phyloP scores from a whole-genome alignment of 1,140 invertebrate genomes.

The Atopsyche davidsoni region DNA sequence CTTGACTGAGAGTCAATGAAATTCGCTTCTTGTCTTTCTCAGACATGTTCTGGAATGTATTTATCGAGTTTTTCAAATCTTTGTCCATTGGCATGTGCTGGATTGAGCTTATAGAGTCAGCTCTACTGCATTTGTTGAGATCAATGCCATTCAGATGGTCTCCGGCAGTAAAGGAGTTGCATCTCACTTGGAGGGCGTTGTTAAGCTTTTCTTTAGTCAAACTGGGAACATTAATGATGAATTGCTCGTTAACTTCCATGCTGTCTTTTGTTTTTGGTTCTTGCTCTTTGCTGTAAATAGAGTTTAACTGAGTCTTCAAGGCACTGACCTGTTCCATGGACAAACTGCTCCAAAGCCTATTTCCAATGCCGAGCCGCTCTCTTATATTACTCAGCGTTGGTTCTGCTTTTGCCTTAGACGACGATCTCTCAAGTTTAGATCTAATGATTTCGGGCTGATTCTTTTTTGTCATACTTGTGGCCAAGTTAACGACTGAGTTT shows the following conservation, averaged over 20 bases:
- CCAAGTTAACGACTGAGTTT: slow-evolving; percentile 70
- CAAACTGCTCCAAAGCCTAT: slow-evolving; percentile 74
- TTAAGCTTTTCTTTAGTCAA: slow-evolving; percentile 37
- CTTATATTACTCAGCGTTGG: slow-evolving; percentile 30
- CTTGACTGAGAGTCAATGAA: slow-evolving; percentile 64
- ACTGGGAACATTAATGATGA: slow-evolving; percentile 55
- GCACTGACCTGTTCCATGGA: slow-evolving; percentile 78
- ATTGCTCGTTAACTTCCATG: slow-evolving; percentile 40
- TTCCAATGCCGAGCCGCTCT: slow-evolving; percentile 58
- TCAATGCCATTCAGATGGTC: slow-evolving; percentile 32
- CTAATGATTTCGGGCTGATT: slow-evolving; percentile 27
- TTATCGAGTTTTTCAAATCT: slow-evolving; percentile 46
- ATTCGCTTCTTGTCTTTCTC: slow-evolving; percentile 68
- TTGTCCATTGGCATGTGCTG: slow-evolving; percentile 41
- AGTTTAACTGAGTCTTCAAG: slow-evolving; percentile 72
- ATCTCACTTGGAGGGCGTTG: slow-evolving; percentile 57
- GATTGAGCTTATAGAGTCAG: slow-evolving; percentile 52
- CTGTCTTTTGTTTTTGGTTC: slow-evolving; percentile 41
- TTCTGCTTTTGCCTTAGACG: slow-evolving; percentile 32
- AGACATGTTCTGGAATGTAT: slow-evolving; percentile 47
- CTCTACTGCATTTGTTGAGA: slow-evolving; percentile 41
- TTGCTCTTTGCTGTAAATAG: slow-evolving; percentile 67
- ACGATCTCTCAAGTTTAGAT: slow-evolving; percentile 26
- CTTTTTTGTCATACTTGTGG: slow-evolving; percentile 57
- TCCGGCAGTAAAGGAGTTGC: slow-evolving; percentile 54